These are phyloP conservation scores for Clepsis dumicolana DNA, from an alignment of 2,888 invertebrate species.

Conservation along the genomic window DNA sequence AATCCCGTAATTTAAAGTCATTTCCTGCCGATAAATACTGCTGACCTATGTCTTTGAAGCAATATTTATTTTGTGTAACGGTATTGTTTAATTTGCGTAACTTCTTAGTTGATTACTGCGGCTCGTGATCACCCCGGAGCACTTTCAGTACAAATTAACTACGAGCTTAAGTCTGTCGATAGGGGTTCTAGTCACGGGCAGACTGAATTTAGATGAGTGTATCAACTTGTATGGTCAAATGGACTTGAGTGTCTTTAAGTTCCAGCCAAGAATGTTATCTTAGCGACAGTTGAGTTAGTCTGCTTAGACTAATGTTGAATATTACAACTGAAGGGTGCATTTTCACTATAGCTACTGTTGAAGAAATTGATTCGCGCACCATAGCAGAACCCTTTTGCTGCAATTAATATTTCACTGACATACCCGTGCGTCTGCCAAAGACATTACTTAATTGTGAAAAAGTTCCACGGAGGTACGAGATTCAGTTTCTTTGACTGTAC, in stretches of 20 bases:
- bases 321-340: neutral
- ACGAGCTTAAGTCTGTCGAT: slow-evolving; percentile 62
- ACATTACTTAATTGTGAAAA: too few relatives aligned
- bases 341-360: too few relatives aligned
- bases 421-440: too few relatives aligned
- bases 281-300: slow-evolving; percentile 5
- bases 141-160: slow-evolving; percentile 73
- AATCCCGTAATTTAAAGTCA: slow-evolving; percentile 27
- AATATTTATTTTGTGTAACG: slow-evolving; percentile 58
- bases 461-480: too few relatives aligned
- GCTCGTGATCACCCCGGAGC: slow-evolving; percentile 67
- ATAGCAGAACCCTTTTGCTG: too few relatives aligned
- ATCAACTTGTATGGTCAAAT: slow-evolving; percentile 71
- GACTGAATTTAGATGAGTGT: slow-evolving; percentile 78
- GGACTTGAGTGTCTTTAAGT: slow-evolving; percentile 52
- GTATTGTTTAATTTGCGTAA: slow-evolving; percentile 61
- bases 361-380: too few relatives aligned
- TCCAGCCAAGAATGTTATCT: slow-evolving; percentile 56
- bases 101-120: slow-evolving; percentile 68
- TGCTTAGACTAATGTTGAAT: neutral
- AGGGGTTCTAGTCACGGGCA: slow-evolving; percentile 72
- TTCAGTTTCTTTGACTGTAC: neutral
- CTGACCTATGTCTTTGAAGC: slow-evolving; percentile 29
- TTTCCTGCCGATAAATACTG: slow-evolving; percentile 43
- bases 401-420: too few relatives aligned